Conservation (phyloP, 2,797 vertebrate genomes). For the Rhinatrema bivittatum region DNA sequence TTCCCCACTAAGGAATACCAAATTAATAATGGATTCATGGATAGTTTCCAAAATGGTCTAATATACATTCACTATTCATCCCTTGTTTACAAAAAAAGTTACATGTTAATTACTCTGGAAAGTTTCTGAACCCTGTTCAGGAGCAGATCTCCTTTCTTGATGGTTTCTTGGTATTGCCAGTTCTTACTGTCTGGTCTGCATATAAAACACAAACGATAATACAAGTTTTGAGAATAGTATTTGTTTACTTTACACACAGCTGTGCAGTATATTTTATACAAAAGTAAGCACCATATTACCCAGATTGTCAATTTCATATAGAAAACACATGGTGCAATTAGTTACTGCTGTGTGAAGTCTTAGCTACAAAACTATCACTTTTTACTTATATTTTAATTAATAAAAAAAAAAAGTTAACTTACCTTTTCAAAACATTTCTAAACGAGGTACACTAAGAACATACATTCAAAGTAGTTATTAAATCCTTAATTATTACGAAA, state of each 20-base stretch:
- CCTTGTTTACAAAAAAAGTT: constrained; percentile 38
- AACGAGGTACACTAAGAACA: too few species aligned
- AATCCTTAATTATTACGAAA: too few species aligned
- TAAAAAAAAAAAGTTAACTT: too few species aligned
- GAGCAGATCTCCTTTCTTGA: constrained; percentile 95
- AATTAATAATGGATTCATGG: constrained; percentile 44
- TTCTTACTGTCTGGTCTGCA: constrained; percentile 96
- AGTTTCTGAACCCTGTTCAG: constrained; percentile 97
- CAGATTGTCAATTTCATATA: too few species aligned
- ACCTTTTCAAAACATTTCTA: neutral
- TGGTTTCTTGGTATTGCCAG: constrained; percentile 99
- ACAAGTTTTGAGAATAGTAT: neutral
- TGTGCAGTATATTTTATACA: too few species aligned
- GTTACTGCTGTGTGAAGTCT: too few species aligned
- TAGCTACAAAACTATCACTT: too few species aligned
- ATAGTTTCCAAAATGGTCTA: constrained; percentile 36
- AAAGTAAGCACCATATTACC: too few species aligned
- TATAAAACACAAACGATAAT: constrained; percentile 14
- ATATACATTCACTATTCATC: constrained; percentile 28
- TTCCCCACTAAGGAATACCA: constrained; percentile 31
- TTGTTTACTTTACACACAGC: neutral
- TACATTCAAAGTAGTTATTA: neutral
- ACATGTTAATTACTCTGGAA: constrained; percentile 97
- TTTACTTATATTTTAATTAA: too few species aligned
- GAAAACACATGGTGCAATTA: too few species aligned